Evolutionary conservation across 2,888 invertebrate genomes (phyloP).

Genomic region (Abrostola triplasia): DNA sequence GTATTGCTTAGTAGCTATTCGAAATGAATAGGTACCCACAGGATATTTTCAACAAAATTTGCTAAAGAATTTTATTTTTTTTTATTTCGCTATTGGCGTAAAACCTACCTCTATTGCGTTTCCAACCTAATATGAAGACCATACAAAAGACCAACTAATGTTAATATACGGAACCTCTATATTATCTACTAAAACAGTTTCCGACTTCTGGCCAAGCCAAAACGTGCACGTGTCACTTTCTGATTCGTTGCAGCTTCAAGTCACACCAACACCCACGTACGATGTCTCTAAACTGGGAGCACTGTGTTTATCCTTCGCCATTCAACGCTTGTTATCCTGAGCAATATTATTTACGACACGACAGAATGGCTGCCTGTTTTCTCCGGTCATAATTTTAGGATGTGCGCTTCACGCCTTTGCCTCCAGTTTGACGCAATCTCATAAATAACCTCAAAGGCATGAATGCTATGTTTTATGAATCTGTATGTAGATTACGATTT

Average conservation of each 20-base stretch:
- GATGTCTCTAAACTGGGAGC: constrained; percentile 21
- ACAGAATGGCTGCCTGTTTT: constrained; percentile 18
- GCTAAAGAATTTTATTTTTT: no score
- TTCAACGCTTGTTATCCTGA: constrained; percentile 40
- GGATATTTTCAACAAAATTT: no score
- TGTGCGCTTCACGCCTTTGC: constrained; percentile 17
- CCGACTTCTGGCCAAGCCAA: neutral
- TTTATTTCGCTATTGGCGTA: no score
- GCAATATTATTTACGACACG: constrained; percentile 46
- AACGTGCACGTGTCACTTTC: neutral
- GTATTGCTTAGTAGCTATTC: no score
- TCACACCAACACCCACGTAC: neutral
- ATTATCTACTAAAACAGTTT: neutral
- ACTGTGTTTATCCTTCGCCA: constrained; percentile 34
- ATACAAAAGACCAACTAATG: no score
- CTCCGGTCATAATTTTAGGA: constrained; percentile 30
- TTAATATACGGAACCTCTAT: no score
- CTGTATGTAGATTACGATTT: neutral
- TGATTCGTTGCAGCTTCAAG: neutral
- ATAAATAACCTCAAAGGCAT: constrained; percentile 44
- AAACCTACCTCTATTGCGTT: no score
- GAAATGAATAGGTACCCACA: no score
- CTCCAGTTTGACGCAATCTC: constrained; percentile 31
- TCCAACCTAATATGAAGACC: no score
- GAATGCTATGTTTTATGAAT: neutral